Evolutionary conservation across 2,113 vertebrate species (phyloP).

Genomic region (Acinonyx jubatus): DNA sequence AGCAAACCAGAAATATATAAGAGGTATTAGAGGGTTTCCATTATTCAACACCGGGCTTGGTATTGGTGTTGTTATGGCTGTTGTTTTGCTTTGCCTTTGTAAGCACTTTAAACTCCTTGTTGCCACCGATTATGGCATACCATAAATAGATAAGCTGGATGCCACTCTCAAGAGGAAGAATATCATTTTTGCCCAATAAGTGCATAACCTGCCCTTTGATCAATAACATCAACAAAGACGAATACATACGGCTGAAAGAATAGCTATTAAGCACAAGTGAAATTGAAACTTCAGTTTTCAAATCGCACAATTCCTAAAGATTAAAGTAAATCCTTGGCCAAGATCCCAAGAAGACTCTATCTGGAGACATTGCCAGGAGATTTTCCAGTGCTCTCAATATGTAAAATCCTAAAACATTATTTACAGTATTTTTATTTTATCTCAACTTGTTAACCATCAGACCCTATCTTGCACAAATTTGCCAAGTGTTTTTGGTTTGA

Average conservation of each 20-base stretch:
- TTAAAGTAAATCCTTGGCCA: slow-evolving; percentile 62
- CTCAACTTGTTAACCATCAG: background rate
- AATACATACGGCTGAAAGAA: background rate
- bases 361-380: background rate
- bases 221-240: background rate
- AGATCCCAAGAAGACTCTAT: slow-evolving; percentile 5
- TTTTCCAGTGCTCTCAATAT: background rate
- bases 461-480: background rate
- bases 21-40: background rate
- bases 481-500: background rate
- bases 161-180: background rate
- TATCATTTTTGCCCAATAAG: background rate
- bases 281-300: slow-evolving; percentile 36
- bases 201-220: background rate
- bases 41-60: background rate
- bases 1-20: background rate
- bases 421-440: slow-evolving; percentile 47
- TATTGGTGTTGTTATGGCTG: background rate
- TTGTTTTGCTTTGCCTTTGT: background rate
- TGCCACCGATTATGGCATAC: background rate
- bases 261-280: slow-evolving; percentile 32
- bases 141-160: background rate
- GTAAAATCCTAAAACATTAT: background rate
- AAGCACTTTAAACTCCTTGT: background rate
- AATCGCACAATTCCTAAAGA: slow-evolving; percentile 6